Evolutionary conservation across 2,113 vertebrate species (phyloP), one percentile per base, ranked within the genome.

Genomic region (Pseudorasbora parva): DNA sequence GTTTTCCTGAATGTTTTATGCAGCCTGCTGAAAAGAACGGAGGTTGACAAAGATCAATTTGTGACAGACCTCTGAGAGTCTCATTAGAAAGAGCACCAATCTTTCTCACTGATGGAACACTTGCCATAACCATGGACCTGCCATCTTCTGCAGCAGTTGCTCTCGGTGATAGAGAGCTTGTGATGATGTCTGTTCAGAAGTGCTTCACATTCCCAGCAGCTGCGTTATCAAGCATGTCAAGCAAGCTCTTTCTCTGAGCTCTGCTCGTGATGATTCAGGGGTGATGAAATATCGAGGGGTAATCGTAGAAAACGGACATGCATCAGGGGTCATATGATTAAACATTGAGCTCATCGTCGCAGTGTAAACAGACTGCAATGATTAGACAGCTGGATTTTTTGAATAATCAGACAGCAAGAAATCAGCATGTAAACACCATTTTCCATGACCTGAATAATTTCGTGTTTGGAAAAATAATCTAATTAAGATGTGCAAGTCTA

Each of bases 41-140:
- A 7, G 73, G 23, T 51, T 78, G 51, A 71, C 49, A 43, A 66
- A 19, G 75, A 78, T 64, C 59, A 49, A 49, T 79, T 79, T 66
- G 49, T 25, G 69, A 69, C 19, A 49, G 59, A 47, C 33, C 82
- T 37, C 83, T 84, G 84, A 56, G 76, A 85, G 80, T 82, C 82
- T 91, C 91, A 90, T 94, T 89, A 92, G 89, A 83, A 81, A 85
- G 88, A 88, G 89, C 87, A 85, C 54, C 83, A 82, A 92, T 93
- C 90, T 88, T 84, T 93, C 90, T 91, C 68, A n/a, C 69, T 82
- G 74, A 51, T 86, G 76, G 88, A 88, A 83, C 41, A 84, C 69
- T 86, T 86, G 74, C 45, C 81, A 82, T 89, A 85, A 41, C 47
- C 66, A 73, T 17, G 8, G 84, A 54, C 88, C 89, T 81, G 85